These are phyloP conservation scores for Dasyprocta punctata DNA, from an alignment of 2,113 vertebrate genomes.

Conservation along the genomic window DNA sequence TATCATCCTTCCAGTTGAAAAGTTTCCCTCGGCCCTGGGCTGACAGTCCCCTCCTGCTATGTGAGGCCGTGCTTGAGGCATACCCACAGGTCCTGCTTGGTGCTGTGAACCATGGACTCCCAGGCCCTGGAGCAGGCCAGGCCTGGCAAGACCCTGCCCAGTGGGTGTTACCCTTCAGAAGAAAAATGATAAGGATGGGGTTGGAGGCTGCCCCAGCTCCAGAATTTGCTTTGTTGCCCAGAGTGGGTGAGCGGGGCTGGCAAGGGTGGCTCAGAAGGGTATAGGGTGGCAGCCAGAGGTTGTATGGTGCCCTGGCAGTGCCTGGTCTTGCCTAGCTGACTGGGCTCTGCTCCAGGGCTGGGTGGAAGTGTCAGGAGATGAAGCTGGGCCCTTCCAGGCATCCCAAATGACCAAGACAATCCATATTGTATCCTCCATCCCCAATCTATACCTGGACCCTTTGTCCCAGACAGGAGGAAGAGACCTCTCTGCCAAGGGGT, in stretches of 20 bases:
- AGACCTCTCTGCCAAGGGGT: neutral
- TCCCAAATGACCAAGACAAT: neutral
- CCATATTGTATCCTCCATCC: neutral
- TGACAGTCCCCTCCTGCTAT: neutral
- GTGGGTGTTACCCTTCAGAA: neutral
- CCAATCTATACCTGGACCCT: neutral
- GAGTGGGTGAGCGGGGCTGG: neutral
- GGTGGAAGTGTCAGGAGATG: neutral
- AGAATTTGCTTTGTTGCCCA: constrained; percentile 11
- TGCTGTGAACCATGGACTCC: neutral
- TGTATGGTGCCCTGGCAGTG: neutral
- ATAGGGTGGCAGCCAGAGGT: neutral
- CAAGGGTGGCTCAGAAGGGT: neutral
- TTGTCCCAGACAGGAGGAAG: neutral
- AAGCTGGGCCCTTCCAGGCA: neutral
- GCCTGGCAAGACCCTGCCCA: neutral
- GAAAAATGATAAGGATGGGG: neutral
- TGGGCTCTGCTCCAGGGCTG: neutral
- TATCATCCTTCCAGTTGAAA: neutral
- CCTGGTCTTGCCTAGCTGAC: neutral
- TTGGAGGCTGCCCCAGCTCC: neutral
- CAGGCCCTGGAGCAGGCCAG: neutral
- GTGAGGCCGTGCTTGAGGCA: neutral
- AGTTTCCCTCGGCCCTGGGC: neutral
- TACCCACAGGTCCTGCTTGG: neutral